A percentile compares a stretch with the other conserved stretches of the same genome.
Evolutionary conservation across 2,888 invertebrate species (phyloP).

Genomic region (Hofmannophila pseudospretella): DNA sequence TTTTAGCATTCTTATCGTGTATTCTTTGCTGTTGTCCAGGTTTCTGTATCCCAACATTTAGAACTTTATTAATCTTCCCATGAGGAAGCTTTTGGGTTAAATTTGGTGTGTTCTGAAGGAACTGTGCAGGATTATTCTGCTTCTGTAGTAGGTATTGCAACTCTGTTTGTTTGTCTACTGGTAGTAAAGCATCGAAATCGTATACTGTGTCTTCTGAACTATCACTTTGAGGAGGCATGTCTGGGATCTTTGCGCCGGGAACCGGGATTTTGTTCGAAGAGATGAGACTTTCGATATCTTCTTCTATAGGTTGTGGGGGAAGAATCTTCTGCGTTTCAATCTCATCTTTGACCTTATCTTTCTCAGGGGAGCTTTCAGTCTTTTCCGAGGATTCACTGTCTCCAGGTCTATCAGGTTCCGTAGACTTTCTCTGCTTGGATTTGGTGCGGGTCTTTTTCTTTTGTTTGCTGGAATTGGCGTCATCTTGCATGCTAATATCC

Average conservation of each 20-base stretch:
- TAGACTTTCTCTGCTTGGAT: slow-evolving; percentile 58
- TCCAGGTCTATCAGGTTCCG: slow-evolving; percentile 50
- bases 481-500: slow-evolving; percentile 43
- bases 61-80: slow-evolving; percentile 54
- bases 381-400: slow-evolving; percentile 56
- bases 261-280: slow-evolving; percentile 70
- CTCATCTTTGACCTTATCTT: slow-evolving; percentile 34
- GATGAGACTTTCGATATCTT: slow-evolving; percentile 71
- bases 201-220: slow-evolving; percentile 47
- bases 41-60: slow-evolving; percentile 53
- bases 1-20: slow-evolving; percentile 60
- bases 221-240: slow-evolving; percentile 41
- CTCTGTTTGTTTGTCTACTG: slow-evolving; percentile 68
- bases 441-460: slow-evolving; percentile 64
- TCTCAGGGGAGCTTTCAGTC: slow-evolving; percentile 55
- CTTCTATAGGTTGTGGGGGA: slow-evolving; percentile 38
- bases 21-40: slow-evolving; percentile 57
- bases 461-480: slow-evolving; percentile 46
- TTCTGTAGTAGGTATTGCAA: slow-evolving; percentile 66
- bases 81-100: slow-evolving; percentile 49
- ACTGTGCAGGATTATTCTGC: slow-evolving; percentile 70
- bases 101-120: slow-evolving; percentile 50
- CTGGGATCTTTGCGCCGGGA: slow-evolving; percentile 45
- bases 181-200: slow-evolving; percentile 50
- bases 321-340: slow-evolving; percentile 19